Conservation (phyloP, 1,140 invertebrate genomes). For the Pogonomyrmex barbatus region DNA sequence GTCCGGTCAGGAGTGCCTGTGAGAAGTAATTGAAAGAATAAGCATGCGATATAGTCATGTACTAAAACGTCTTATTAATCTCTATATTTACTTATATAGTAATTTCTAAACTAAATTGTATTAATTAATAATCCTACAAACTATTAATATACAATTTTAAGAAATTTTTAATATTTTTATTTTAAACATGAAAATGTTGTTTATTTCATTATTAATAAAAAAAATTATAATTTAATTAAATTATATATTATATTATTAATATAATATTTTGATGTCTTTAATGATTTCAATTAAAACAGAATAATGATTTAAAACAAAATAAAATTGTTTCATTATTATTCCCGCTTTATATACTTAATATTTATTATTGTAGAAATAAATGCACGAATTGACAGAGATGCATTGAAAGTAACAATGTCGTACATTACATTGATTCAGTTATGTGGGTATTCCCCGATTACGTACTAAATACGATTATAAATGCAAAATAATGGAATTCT, state of each 20-base stretch:
- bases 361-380: conserved; percentile 18
- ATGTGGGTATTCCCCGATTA: conserved; percentile 77
- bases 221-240: no score
- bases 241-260: neutral
- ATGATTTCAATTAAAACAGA: neutral
- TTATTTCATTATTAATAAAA: neutral
- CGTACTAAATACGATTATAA: conserved; percentile 75
- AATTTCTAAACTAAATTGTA: neutral
- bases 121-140: neutral
- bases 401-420: conserved; percentile 13
- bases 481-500: conserved; percentile 80
- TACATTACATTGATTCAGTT: conserved; percentile 56
- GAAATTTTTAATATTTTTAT: neutral
- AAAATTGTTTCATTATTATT: conserved; percentile 13
- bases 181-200: no score
- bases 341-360: neutral
- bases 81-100: neutral
- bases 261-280: neutral
- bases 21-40: conserved; percentile 36
- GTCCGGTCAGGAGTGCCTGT: neutral
- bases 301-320: neutral
- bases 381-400: neutral
- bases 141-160: neutral
- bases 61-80: conserved; percentile 11
- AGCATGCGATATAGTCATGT: neutral